These are phyloP conservation scores for Geodia barretti DNA, from an alignment of 37 sponge, comb jelly and placozoan genomes.

Conservation along the genomic window DNA sequence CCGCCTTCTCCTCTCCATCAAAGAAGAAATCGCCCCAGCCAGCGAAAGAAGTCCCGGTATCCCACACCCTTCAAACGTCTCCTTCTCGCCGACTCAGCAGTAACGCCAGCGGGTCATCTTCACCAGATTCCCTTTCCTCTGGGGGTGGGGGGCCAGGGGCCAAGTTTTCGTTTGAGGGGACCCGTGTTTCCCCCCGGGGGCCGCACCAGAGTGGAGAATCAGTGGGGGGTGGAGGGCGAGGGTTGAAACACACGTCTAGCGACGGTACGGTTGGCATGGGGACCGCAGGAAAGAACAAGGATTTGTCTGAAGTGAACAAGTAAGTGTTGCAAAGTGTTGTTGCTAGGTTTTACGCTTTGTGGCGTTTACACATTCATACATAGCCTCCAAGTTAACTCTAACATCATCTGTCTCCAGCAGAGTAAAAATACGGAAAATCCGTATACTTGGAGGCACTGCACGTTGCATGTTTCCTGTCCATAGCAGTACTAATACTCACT, in stretches of 20 bases:
- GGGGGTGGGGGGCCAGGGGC: too few relatives aligned
- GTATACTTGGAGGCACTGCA: not conserved
- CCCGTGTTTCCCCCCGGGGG: not conserved
- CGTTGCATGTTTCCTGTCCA: too few relatives aligned
- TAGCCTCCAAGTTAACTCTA: too few relatives aligned
- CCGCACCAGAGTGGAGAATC: not conserved
- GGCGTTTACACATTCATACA: not conserved
- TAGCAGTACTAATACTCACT: too few relatives aligned
- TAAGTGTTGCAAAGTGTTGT: conserved; percentile 12
- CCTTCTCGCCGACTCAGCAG: not conserved
- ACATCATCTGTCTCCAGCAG: not conserved
- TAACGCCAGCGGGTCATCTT: conserved; percentile 2
- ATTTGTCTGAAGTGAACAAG: conserved; percentile 34
- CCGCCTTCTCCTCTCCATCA: not conserved
- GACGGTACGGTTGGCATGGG: not conserved
- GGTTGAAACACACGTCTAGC: not conserved
- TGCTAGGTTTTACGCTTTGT: not conserved
- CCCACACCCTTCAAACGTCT: not conserved
- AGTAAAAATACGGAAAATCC: not conserved
- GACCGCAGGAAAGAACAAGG: not conserved
- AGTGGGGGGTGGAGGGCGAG: not conserved
- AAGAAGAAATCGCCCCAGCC: not conserved
- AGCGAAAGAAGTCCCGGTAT: not conserved
- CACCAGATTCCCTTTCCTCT: conserved; percentile 27
- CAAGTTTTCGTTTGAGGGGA: conserved; percentile 1